A percentile compares a stretch with the other conserved stretches of the same genome.
Evolutionary conservation across 2,888 invertebrate genomes (phyloP).

Genomic region (Saturnia pavonia): DNA sequence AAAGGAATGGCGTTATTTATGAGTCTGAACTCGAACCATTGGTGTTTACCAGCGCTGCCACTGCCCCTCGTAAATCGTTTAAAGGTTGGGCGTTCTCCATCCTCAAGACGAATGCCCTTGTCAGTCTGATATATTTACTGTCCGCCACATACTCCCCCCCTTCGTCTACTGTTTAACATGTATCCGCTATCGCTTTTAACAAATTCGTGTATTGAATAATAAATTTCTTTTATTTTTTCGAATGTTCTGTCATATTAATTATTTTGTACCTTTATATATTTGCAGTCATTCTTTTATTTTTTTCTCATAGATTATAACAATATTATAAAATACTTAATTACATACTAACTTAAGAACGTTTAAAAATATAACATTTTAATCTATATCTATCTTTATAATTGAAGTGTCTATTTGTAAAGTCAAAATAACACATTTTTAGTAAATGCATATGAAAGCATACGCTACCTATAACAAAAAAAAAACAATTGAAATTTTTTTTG

Average conservation of each 20-base stretch:
- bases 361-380: too few species aligned
- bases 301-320: too few species aligned
- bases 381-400: too few species aligned
- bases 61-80: constrained; percentile 78
- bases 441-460: too few species aligned
- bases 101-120: constrained; percentile 76
- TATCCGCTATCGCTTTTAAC: constrained; percentile 58
- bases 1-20: constrained; percentile 59
- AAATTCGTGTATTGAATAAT: constrained; percentile 54
- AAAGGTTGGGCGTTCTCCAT: constrained; percentile 76
- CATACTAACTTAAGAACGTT: too few species aligned
- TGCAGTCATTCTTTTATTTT: not conserved
- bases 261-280: not conserved
- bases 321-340: too few species aligned
- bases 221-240: constrained; percentile 23
- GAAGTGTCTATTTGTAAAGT: too few species aligned
- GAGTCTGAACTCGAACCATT: constrained; percentile 50
- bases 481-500: too few species aligned
- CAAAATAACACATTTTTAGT: too few species aligned
- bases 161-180: constrained; percentile 59
- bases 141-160: constrained; percentile 61
- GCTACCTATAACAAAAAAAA: too few species aligned
- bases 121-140: constrained; percentile 77
- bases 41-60: constrained; percentile 62
- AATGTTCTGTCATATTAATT: not conserved